These are phyloP conservation scores for Thereva nobilitata DNA, from an alignment of 2,888 invertebrate genomes.

Conservation along the genomic window DNA sequence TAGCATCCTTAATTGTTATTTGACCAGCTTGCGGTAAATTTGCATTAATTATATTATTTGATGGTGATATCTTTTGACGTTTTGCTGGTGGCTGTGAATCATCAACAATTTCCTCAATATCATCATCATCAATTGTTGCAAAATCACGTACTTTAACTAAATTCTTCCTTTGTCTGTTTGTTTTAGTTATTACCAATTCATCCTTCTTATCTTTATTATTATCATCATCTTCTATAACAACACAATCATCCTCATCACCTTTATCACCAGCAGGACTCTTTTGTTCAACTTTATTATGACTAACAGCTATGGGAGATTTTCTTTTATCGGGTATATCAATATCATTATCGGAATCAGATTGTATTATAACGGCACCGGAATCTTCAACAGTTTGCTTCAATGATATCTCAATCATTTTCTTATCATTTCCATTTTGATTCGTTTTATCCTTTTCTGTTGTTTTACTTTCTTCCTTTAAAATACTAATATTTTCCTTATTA, in stretches of 20 bases:
- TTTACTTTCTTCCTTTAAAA: background rate
- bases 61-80: conserved; percentile 47
- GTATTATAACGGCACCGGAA: conserved; percentile 58
- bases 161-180: conserved; percentile 58
- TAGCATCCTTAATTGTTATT: conserved; percentile 57
- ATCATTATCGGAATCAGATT: conserved; percentile 57
- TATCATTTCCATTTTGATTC: background rate
- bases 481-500: conserved; percentile 43
- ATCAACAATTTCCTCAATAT: conserved; percentile 60
- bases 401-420: conserved; percentile 42
- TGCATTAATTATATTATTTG: background rate
- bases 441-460: background rate
- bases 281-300: conserved; percentile 41
- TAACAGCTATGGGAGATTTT: conserved; percentile 44
- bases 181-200: conserved; percentile 49
- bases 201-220: conserved; percentile 55
- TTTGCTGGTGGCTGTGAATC: conserved; percentile 59
- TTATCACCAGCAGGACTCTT: conserved; percentile 43
- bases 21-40: conserved; percentile 45
- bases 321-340: conserved; percentile 43
- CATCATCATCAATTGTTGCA: conserved; percentile 57
- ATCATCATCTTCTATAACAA: conserved; percentile 62
- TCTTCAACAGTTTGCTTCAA: conserved; percentile 35
- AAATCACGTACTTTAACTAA: conserved; percentile 50
- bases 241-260: conserved; percentile 61